Percentiles rank a stretch among this genome's conserved stretches.
Evolutionary conservation across 2,113 vertebrate species (phyloP).

Genomic region (Leptobrachium ailaonicum): DNA sequence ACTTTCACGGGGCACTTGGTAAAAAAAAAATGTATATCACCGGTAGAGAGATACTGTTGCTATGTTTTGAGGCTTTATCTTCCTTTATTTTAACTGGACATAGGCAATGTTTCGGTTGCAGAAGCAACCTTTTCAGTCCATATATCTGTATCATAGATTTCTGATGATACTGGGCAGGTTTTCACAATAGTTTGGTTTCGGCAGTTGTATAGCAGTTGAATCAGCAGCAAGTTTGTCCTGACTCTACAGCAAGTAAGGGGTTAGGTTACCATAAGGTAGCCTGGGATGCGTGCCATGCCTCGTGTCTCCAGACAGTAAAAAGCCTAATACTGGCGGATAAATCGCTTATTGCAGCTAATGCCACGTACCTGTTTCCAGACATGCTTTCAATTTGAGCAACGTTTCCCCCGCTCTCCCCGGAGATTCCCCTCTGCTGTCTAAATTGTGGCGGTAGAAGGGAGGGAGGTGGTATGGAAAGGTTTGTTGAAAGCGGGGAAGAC

Average conservation of each 20-base stretch:
- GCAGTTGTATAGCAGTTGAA: no score
- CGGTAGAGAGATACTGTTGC: no score
- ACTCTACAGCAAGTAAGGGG: neutral
- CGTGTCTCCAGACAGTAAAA: constrained; percentile 48
- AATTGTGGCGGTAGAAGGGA: constrained; percentile 4
- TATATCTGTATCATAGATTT: no score
- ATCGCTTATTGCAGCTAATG: constrained; percentile 53
- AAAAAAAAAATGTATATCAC: no score
- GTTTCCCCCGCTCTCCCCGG: constrained; percentile 20
- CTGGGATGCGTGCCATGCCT: constrained; percentile 49
- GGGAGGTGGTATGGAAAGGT: neutral
- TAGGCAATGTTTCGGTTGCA: no score
- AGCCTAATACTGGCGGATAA: constrained; percentile 54
- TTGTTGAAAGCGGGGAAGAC: constrained; percentile 14
- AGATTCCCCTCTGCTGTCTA: constrained; percentile 16
- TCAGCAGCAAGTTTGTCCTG: neutral
- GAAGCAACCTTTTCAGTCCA: no score
- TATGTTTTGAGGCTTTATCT: no score
- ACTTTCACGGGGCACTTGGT: no score
- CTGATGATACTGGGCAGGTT: no score
- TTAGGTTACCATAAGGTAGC: neutral
- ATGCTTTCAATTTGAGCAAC: neutral
- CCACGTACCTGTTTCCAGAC: constrained; percentile 35
- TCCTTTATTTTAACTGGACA: no score
- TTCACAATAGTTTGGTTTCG: no score